phyloP scores from a whole-genome alignment of 2,888 invertebrate species.

The Eupithecia subumbrata region DNA sequence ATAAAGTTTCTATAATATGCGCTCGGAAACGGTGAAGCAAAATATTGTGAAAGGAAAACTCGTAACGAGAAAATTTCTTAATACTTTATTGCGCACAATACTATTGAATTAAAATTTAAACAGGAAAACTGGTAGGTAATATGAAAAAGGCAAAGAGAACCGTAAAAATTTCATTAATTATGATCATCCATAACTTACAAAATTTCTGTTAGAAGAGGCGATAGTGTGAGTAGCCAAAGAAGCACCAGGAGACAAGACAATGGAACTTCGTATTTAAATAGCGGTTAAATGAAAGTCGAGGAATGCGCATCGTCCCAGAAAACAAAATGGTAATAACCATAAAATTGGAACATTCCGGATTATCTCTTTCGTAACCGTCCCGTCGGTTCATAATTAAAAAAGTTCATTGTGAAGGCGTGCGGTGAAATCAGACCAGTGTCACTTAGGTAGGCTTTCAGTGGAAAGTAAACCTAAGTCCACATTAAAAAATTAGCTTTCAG shows the following conservation, averaged over 20 bases:
- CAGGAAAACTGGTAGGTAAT: neutral
- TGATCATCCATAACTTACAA: neutral
- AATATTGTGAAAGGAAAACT: neutral
- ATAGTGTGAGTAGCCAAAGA: neutral
- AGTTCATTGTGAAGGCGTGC: constrained; percentile 45
- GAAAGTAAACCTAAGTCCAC: constrained; percentile 12
- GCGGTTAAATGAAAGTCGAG: constrained; percentile 23
- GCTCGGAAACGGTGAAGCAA: neutral
- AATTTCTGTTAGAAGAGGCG: neutral
- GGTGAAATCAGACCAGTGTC: constrained; percentile 21
- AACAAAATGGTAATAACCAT: constrained; percentile 45
- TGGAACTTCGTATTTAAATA: constrained; percentile 14
- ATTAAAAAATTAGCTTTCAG: neutral
- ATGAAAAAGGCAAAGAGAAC: neutral
- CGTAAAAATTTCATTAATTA: neutral
- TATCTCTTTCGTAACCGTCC: constrained; percentile 44
- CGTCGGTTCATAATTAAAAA: constrained; percentile 47
- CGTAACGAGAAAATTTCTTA: neutral
- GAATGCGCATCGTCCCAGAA: constrained; percentile 36
- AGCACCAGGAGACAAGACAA: neutral
- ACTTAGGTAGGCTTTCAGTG: constrained; percentile 18
- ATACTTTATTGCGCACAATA: neutral
- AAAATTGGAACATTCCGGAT: constrained; percentile 47
- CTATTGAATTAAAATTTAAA: neutral
- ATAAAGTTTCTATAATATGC: neutral